Evolutionary conservation across 2,113 vertebrate genomes (phyloP).

Genomic region (Sterrhoptilus dennistouni): DNA sequence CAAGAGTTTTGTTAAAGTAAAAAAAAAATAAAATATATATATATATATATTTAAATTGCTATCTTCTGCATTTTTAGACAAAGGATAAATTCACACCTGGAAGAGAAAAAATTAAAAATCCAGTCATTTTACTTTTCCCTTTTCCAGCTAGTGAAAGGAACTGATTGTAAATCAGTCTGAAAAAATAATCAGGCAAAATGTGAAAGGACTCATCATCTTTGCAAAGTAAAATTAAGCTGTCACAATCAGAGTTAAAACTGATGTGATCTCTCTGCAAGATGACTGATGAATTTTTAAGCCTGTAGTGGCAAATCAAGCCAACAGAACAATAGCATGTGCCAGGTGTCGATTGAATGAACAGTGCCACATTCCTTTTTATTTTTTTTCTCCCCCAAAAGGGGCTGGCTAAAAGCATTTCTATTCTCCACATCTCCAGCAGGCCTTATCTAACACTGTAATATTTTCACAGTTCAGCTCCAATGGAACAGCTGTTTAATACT

Average conservation of each 20-base stretch:
- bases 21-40: no score
- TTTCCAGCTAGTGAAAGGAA: neutral
- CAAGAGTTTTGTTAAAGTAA: neutral
- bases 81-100: neutral
- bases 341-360: neutral
- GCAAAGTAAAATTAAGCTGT: neutral
- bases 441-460: neutral
- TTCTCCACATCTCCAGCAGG: neutral
- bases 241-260: neutral
- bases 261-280: neutral
- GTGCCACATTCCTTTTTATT: neutral
- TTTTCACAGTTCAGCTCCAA: neutral
- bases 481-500: neutral
- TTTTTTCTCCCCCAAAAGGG: neutral
- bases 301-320: neutral
- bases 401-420: neutral
- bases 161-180: neutral
- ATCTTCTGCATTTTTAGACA: neutral
- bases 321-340: neutral
- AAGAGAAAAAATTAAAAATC: neutral
- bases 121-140: neutral
- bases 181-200: neutral
- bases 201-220: neutral
- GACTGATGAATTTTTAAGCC: neutral
- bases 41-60: rapidly evolving